phyloP scores from a whole-genome alignment of 2,113 vertebrate genomes.

The Blennius ocellaris region DNA sequence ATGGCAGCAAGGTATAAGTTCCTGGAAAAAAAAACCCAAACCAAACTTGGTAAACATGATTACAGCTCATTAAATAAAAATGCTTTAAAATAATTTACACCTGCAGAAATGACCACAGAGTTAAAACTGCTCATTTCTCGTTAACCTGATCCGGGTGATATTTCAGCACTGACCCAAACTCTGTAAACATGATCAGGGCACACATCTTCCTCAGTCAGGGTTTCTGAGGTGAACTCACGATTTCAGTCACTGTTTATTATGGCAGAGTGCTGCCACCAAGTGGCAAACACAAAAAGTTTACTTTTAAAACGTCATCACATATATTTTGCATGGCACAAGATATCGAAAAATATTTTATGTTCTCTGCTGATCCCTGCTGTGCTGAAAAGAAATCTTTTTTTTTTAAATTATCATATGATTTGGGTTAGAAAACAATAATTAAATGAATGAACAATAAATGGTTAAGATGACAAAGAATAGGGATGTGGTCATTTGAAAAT shows the following conservation, averaged over 20 bases:
- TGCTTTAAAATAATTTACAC: slow-evolving; percentile 35
- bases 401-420: background rate
- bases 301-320: slow-evolving; percentile 17
- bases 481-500: too few relatives aligned
- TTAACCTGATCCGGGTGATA: slow-evolving; percentile 38
- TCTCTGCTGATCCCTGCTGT: background rate
- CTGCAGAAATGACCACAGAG: background rate
- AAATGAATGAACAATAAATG: too few relatives aligned
- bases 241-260: slow-evolving; percentile 4
- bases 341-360: background rate
- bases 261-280: slow-evolving; percentile 64
- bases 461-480: too few relatives aligned
- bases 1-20: slow-evolving; percentile 32
- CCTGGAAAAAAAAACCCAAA: slow-evolving; percentile 14
- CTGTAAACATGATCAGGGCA: slow-evolving; percentile 28
- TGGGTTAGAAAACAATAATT: slow-evolving; percentile 4
- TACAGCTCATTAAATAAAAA: slow-evolving; percentile 3
- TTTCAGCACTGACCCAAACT: slow-evolving; percentile 7
- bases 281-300: slow-evolving; percentile 40
- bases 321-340: slow-evolving; percentile 20
- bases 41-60: slow-evolving; percentile 48
- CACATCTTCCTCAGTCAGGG: background rate
- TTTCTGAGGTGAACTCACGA: background rate
- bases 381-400: too few relatives aligned
- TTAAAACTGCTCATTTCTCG: slow-evolving; percentile 11